phyloP scores from a whole-genome alignment of 2,888 invertebrate species.

The Limnephilus lunatus region DNA sequence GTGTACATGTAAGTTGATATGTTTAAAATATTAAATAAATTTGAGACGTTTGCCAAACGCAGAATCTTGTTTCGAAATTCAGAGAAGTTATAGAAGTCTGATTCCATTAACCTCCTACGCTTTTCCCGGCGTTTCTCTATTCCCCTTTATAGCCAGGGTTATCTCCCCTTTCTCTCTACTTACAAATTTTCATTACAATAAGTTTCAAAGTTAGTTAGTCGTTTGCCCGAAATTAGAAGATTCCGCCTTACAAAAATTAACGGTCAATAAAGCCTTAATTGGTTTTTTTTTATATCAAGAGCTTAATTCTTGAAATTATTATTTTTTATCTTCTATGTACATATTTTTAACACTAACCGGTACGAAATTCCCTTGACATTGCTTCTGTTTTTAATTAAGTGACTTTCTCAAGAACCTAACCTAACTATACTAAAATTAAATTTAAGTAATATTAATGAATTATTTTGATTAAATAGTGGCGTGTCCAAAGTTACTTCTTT shows the following conservation, averaged over 20 bases:
- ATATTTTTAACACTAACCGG: background rate
- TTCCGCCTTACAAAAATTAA: background rate
- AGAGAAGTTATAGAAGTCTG: background rate
- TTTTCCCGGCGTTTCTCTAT: background rate
- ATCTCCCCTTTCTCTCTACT: background rate
- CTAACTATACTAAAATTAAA: background rate
- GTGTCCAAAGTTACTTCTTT: too few species aligned
- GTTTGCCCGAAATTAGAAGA: background rate
- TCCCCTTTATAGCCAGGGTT: background rate
- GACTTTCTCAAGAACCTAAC: background rate
- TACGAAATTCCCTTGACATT: background rate
- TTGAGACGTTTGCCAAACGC: background rate
- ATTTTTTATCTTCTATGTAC: background rate
- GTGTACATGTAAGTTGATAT: background rate
- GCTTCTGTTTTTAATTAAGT: background rate
- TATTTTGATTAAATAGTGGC: too few species aligned
- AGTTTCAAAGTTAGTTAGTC: background rate
- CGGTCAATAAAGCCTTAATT: slow-evolving; percentile 2
- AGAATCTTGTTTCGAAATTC: background rate
- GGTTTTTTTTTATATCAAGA: background rate
- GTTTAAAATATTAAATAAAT: background rate
- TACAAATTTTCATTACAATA: background rate
- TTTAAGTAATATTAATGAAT: background rate
- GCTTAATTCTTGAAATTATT: background rate
- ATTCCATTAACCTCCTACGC: background rate